These are phyloP conservation scores for Drosophila pseudoobscura DNA, from an alignment of 1,140 invertebrate genomes.

Conservation along the genomic window DNA sequence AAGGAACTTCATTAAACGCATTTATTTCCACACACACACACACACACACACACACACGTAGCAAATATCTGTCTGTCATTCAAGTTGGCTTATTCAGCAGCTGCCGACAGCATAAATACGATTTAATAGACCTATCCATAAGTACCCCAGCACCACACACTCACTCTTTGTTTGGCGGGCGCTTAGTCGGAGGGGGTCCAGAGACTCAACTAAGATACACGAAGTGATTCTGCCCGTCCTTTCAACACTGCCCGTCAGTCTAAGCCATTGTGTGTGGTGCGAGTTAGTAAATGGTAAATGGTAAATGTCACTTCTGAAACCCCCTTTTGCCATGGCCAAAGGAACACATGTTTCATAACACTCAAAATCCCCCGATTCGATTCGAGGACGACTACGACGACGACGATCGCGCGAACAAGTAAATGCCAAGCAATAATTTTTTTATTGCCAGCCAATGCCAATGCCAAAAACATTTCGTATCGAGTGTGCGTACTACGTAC, in stretches of 20 bases:
- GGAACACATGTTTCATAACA: constrained; percentile 73
- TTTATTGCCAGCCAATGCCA: constrained; percentile 64
- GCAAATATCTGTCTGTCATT: constrained; percentile 50
- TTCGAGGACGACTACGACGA: constrained; percentile 18
- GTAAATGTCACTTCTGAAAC: background rate
- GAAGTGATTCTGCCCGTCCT: too few relatives aligned
- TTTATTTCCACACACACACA: constrained; percentile 52
- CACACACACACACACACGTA: constrained; percentile 6
- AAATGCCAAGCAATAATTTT: constrained; percentile 73
- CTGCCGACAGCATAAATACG: constrained; percentile 56
- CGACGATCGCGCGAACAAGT: constrained; percentile 58
- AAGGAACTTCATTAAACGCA: constrained; percentile 67
- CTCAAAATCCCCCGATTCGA: constrained; percentile 49
- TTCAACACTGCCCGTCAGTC: too few relatives aligned
- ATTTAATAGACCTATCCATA: constrained; percentile 38
- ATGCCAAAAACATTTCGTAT: constrained; percentile 66
- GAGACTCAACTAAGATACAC: too few relatives aligned
- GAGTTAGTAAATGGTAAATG: background rate
- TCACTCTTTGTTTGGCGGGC: constrained; percentile 6
- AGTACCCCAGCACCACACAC: constrained; percentile 9
- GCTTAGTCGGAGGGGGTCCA: background rate
- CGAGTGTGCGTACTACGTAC: constrained; percentile 48
- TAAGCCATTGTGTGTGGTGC: too few relatives aligned
- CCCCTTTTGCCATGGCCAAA: background rate
- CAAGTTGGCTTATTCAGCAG: constrained; percentile 51